Base-by-base conservation (phyloP, 1,140 invertebrate genomes). In the Subanguina moxae region DNA sequence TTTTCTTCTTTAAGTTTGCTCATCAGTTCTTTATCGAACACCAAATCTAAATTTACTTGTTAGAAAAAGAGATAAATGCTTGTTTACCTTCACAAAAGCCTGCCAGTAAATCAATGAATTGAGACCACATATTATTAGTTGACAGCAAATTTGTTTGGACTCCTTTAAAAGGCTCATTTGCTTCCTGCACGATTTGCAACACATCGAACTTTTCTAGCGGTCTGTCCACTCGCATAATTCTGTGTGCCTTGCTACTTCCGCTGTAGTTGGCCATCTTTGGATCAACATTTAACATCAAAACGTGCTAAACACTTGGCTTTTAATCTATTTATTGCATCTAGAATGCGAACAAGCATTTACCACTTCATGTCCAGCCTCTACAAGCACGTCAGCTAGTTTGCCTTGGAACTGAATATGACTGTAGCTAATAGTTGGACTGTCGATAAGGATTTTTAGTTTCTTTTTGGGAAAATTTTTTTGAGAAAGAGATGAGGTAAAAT, bases 351-450 rank as follows among this genome's bases (percentile, higher is more conserved):
- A 38, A 38, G 32, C 32, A 38, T 56, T 48, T 19, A 74, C 72
- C 57, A 76, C 72, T 52, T 76, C 73, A 69, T 74, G 73, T 13
- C 72, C 72, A 43, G 73, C 65, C 15, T 73, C 72, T 42, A 68
- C 74, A 42, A 73, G 43, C 45, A 65, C 30, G 48, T 76, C 74
- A 1, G 72, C 74, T 17, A 73, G n/a, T 62, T n/a, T 30, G n/a
- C 72, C 74, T n/a, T 59, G 43, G 52, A 77, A 73, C 32, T 76
- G 42, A n/a, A 77, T 28, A 21, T 73, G 72, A 38, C 61, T 65
- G 30, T 42, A 76, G 17, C 74, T 57, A 19, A 75, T 9, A 17
- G 65, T 23, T 42, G 72, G 65, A n/a, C 52, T 38, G 43, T 62
- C 42, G 3, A 76, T 15, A 11, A 73, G 57, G 13, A 73, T 59